These are phyloP conservation scores for Ianthella basta DNA, from an alignment of 37 sponge, comb jelly and placozoan species.

Conservation along the genomic window DNA sequence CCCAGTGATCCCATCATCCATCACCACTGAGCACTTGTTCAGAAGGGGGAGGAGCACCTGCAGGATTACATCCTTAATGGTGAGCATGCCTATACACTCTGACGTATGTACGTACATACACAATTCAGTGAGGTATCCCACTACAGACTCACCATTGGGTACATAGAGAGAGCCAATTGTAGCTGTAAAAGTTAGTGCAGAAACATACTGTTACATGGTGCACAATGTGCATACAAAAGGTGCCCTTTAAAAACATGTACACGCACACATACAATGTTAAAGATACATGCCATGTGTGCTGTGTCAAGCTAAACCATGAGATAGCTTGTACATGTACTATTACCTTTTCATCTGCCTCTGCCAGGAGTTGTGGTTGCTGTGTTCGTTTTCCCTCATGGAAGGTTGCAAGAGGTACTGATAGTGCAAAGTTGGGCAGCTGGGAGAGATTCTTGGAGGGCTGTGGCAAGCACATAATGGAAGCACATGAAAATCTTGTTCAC, in stretches of 20 bases:
- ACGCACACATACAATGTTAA: not conserved
- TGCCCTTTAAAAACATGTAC: not conserved
- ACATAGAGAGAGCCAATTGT: conserved; percentile 84
- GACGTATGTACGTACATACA: not conserved
- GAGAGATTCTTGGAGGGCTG: conserved; percentile 72
- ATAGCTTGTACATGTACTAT: not conserved
- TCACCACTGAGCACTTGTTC: conserved; percentile 82
- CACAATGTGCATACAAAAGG: not conserved
- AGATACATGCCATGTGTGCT: too few relatives aligned
- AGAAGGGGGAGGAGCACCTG: conserved; percentile 69
- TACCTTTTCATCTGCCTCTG: conserved; percentile 36
- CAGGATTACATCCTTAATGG: too few relatives aligned
- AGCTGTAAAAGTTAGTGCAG: conserved; percentile 5
- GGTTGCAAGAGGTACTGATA: conserved; percentile 86
- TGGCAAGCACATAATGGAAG: not conserved
- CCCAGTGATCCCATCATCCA: conserved; percentile 46
- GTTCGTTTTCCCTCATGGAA: conserved; percentile 52
- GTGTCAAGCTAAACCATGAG: not conserved
- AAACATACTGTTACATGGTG: not conserved
- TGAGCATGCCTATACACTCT: not conserved
- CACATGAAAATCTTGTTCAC: not conserved
- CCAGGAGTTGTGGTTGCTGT: not conserved
- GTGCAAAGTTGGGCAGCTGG: conserved; percentile 92
- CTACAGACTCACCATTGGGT: conserved; percentile 65
- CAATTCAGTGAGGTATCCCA: not conserved